These are phyloP conservation scores for Saxidomus purpurata DNA, from an alignment of 1,140 invertebrate genomes.

Conservation along the genomic window DNA sequence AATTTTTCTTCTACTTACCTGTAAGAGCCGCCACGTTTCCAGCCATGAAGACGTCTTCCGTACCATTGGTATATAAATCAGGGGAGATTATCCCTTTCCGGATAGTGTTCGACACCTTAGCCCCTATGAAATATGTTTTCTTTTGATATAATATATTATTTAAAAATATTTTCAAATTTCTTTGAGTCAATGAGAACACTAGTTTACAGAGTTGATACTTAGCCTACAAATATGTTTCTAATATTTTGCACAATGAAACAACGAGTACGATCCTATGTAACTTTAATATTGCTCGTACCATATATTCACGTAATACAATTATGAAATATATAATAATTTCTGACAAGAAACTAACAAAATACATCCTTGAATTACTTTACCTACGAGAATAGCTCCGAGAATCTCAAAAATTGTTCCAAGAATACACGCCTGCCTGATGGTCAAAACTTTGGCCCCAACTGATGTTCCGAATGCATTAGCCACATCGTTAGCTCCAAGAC, in stretches of 20 bases:
- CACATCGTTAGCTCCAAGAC: slow-evolving; percentile 99
- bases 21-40: slow-evolving; percentile 95
- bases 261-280: no score
- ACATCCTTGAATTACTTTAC: slow-evolving; percentile 79
- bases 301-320: no score
- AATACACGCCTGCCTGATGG: slow-evolving; percentile 96
- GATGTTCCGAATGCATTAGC: slow-evolving; percentile 99
- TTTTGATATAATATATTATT: no score
- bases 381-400: slow-evolving; percentile 88
- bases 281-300: no score
- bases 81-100: slow-evolving; percentile 99
- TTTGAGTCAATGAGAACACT: no score
- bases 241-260: no score
- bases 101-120: slow-evolving; percentile 99
- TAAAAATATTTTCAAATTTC: no score
- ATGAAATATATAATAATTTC: no score
- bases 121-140: no score
- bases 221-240: no score
- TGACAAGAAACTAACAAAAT: no score
- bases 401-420: slow-evolving; percentile 98
- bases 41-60: slow-evolving; percentile 96
- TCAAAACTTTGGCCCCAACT: slow-evolving; percentile 98
- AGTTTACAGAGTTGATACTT: no score
- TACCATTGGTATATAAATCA: slow-evolving; percentile 92
- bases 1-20: slow-evolving; percentile 83